phyloP scores from a whole-genome alignment of 2,888 invertebrate genomes.

The Sarcophaga variegata region DNA sequence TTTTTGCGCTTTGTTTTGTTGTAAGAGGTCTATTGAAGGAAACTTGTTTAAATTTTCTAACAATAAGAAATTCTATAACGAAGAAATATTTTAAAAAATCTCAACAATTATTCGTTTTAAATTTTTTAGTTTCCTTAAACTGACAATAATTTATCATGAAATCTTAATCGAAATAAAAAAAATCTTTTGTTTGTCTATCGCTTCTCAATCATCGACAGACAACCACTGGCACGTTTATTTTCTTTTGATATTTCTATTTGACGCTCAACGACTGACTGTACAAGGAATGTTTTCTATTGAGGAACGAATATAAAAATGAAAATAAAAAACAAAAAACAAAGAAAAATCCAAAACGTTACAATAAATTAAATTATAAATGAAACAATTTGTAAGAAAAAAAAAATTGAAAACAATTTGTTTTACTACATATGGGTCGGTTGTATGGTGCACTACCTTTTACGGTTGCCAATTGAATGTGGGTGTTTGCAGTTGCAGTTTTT shows the following conservation, averaged over 20 bases:
- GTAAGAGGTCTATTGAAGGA: too few species aligned
- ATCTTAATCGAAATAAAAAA: conserved; percentile 37
- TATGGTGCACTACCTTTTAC: conserved; percentile 14
- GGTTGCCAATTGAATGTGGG: not conserved
- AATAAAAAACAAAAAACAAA: not conserved
- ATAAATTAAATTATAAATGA: conserved; percentile 24
- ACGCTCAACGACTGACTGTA: not conserved
- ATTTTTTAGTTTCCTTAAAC: conserved; percentile 33
- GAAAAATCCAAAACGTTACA: conserved; percentile 19
- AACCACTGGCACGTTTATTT: conserved; percentile 40
- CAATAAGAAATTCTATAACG: too few species aligned
- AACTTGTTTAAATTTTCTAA: too few species aligned
- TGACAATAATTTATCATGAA: conserved; percentile 57
- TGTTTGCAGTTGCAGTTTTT: not conserved
- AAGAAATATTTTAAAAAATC: conserved; percentile 21
- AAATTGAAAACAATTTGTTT: not conserved
- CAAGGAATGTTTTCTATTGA: not conserved
- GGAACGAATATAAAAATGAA: too few species aligned
- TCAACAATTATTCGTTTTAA: conserved; percentile 19
- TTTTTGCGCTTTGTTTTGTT: conserved; percentile 8
- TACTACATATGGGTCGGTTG: not conserved
- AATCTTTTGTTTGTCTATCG: conserved; percentile 43
- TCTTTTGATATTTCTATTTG: conserved; percentile 60
- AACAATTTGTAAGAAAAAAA: conserved; percentile 32
- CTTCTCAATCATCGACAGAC: conserved; percentile 31